These are phyloP conservation scores for Anarrhichthys ocellatus DNA, from an alignment of 2,113 vertebrate genomes.

Conservation along the genomic window DNA sequence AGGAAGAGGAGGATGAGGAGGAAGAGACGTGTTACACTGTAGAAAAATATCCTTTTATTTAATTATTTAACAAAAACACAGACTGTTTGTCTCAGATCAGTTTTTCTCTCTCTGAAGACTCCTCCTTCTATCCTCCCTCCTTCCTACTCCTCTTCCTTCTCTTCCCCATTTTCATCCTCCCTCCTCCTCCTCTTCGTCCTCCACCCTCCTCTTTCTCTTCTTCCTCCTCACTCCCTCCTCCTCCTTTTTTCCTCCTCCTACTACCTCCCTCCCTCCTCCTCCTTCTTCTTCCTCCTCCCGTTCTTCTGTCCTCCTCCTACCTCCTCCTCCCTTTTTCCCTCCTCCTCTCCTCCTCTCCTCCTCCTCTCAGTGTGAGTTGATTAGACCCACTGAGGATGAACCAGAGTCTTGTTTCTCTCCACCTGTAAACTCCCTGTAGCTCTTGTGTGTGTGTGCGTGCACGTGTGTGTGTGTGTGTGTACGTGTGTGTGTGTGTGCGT, in stretches of 20 bases:
- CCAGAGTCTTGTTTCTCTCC: slow-evolving; percentile 9
- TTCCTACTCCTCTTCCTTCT: not conserved
- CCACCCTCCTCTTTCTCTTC: not conserved
- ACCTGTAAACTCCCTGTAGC: slow-evolving; percentile 14
- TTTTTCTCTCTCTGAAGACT: no score
- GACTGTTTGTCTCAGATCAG: no score
- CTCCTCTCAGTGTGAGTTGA: slow-evolving; percentile 4
- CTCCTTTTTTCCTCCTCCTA: not conserved
- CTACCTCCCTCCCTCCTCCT: no score
- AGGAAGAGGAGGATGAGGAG: no score
- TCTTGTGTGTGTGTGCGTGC: not conserved
- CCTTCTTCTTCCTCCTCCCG: no score
- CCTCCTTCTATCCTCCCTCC: not conserved
- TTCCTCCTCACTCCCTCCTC: not conserved
- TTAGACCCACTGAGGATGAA: slow-evolving; percentile 21
- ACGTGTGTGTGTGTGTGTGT: not conserved
- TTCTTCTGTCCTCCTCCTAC: not conserved
- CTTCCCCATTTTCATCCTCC: not conserved
- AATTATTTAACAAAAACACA: no score
- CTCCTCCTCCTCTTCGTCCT: not conserved
- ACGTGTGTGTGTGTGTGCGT: not conserved
- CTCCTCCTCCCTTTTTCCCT: not conserved
- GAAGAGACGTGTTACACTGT: no score
- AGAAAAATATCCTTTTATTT: no score
- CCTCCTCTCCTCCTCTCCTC: not conserved